Evolutionary conservation across 92 coral and sea anemone genomes (phyloP), one percentile per base, ranked within the genome.

Genomic region (Actinernus sp.): DNA sequence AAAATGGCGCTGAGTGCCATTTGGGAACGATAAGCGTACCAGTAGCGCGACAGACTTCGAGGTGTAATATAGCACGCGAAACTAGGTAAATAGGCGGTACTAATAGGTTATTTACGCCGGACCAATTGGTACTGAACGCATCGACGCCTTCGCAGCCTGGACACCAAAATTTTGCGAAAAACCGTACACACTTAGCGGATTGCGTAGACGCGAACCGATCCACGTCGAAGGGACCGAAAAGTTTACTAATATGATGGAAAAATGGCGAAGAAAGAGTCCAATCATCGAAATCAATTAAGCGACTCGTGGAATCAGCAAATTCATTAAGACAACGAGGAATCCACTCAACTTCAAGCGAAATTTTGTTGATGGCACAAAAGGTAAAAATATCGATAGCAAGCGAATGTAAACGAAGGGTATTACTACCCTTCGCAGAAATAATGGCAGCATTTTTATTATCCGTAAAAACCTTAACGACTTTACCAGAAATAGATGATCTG

Each of bases 231-330:
- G 55, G 68, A 1, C 55, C 65, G 38, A 49, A 60, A 49, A 61
- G 49, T 0, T 47, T 27, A 25, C 24, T 47, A 41, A 63, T 23
- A 20, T 38, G 46, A 10, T 2, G 19, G 31, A 60, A 74, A 53
- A 65, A 50, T 12, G 18, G 32, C 2, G 7, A 0, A 5, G 64
- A 31, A 28, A 49, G 38, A 18, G 32, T 22, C 63, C 66, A 74
- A 21, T 74, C 82, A 21, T 74, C 82, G 22, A 2, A 74, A 44
- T 43, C 76, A 13, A 74, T 29, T 48, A 74, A 23, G 12, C 74
- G 29, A 24, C 82, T 52, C 23, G 63, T 26, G 14, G 65, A 59
- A 45, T 62, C 63, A 26, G 51, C 40, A 10, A 25, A 61, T 44
- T 25, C 63, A 58, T 74, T 64, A 7, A 52, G 54, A 11, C 41